A percentile compares a stretch with the other conserved stretches of the same genome.
Evolutionary conservation across 1,140 invertebrate genomes (phyloP).

Genomic region (Reticulitermes speratus): DNA sequence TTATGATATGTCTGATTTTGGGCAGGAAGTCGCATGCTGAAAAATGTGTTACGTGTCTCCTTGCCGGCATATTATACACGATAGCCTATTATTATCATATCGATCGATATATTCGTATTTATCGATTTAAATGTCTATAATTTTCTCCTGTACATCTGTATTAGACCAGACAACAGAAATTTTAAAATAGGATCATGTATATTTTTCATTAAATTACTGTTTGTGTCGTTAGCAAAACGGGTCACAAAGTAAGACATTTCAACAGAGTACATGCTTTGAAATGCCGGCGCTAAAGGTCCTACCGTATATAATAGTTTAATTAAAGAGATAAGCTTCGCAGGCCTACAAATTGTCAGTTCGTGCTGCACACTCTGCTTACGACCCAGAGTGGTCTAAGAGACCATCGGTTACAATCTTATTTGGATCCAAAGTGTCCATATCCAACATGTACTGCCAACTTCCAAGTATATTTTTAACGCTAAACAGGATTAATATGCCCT

Average conservation of each 20-base stretch:
- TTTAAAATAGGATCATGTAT: background rate
- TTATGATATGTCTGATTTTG: too few relatives aligned
- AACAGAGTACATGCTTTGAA: background rate
- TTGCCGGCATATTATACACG: too few relatives aligned
- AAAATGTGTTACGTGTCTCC: too few relatives aligned
- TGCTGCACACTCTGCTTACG: background rate
- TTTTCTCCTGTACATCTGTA: background rate
- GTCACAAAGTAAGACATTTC: constrained; percentile 16
- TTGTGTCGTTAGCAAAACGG: background rate
- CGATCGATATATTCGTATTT: too few relatives aligned
- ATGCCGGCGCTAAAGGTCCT: background rate
- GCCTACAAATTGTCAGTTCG: constrained; percentile 8
- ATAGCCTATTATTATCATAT: too few relatives aligned
- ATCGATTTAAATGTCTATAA: too few relatives aligned
- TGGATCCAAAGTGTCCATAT: too few relatives aligned
- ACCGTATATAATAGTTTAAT: background rate
- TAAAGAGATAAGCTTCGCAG: background rate
- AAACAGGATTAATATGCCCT: too few relatives aligned
- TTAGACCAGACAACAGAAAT: background rate
- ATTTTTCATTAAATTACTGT: background rate
- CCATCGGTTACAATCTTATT: too few relatives aligned
- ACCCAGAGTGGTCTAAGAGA: background rate
- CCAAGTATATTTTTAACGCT: too few relatives aligned
- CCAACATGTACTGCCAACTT: too few relatives aligned
- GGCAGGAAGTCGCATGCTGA: too few relatives aligned